These are phyloP conservation scores for Rotaria magnacalcarata DNA, from an alignment of 2,888 invertebrate species.

Conservation along the genomic window DNA sequence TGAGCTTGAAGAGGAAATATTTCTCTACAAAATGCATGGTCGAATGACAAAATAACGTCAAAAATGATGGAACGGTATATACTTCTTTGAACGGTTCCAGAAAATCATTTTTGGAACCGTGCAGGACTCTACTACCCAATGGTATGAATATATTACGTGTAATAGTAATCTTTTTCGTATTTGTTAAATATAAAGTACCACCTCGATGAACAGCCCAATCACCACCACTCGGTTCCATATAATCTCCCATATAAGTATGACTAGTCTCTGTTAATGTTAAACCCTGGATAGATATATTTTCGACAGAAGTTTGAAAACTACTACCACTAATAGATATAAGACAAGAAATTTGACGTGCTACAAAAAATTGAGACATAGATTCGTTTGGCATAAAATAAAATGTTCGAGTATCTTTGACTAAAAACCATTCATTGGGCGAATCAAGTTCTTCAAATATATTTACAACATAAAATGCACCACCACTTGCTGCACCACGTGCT, in stretches of 20 bases:
- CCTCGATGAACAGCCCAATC: conserved; percentile 30
- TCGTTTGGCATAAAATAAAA: conserved; percentile 14
- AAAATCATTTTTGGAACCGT: too few relatives aligned
- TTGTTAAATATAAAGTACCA: neutral
- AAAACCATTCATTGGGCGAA: conserved; percentile 17
- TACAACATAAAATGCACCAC: conserved; percentile 5
- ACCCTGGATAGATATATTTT: neutral
- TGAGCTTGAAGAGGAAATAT: too few relatives aligned
- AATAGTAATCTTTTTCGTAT: neutral
- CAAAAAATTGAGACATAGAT: neutral
- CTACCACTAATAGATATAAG: neutral
- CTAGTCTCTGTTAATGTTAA: neutral
- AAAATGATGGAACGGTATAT: too few relatives aligned
- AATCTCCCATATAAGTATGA: conserved; percentile 10
- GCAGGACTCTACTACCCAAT: neutral
- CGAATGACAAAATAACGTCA: too few relatives aligned
- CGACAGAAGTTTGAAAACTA: neutral
- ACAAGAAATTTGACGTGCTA: neutral
- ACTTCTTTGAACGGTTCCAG: too few relatives aligned
- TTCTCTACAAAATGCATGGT: too few relatives aligned
- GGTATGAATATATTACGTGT: conserved; percentile 1
- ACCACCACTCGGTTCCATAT: conserved; percentile 17
- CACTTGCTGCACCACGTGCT: neutral
- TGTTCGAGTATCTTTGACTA: conserved; percentile 10
- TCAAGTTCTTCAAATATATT: conserved; percentile 9